A percentile compares a stretch with the other conserved stretches of the same genome.
These are phyloP conservation scores for Drosophila parthenogenetica DNA, from an alignment of 2,888 invertebrate genomes.

Conservation along the genomic window DNA sequence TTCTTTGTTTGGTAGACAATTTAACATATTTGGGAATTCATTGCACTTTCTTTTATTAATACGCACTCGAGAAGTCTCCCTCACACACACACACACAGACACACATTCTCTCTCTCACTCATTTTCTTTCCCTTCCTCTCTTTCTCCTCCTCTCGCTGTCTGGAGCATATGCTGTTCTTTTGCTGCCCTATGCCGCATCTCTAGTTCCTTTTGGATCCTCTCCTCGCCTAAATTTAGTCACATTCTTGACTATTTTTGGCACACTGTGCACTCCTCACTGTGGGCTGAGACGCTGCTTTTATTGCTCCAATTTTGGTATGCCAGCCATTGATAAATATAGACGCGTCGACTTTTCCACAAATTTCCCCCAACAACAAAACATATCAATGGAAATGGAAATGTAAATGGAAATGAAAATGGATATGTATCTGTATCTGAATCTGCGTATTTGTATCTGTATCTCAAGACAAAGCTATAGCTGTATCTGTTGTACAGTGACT, in stretches of 20 bases:
- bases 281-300: conserved; percentile 64
- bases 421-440: conserved; percentile 2
- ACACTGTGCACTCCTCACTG: conserved; percentile 51
- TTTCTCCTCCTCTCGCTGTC: conserved; percentile 28
- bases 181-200: not conserved
- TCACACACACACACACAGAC: conserved; percentile 8
- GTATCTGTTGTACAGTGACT: conserved; percentile 1
- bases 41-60: conserved; percentile 81
- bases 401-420: conserved; percentile 21
- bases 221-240: conserved; percentile 71
- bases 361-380: conserved; percentile 17
- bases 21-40: conserved; percentile 82
- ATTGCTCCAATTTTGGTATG: conserved; percentile 79
- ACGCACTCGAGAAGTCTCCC: conserved; percentile 64
- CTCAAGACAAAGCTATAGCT: conserved; percentile 5
- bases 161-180: conserved; percentile 58
- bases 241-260: conserved; percentile 72
- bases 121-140: not conserved
- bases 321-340: conserved; percentile 78
- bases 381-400: conserved; percentile 54
- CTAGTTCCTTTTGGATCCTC: conserved; percentile 23
- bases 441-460: conserved; percentile 14
- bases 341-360: conserved; percentile 24
- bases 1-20: conserved; percentile 80
- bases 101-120: not conserved